A percentile compares a stretch with the other conserved stretches of the same genome.
Evolutionary conservation across 1,140 invertebrate species (phyloP).

Genomic region (Leptestheria dahalacensis): DNA sequence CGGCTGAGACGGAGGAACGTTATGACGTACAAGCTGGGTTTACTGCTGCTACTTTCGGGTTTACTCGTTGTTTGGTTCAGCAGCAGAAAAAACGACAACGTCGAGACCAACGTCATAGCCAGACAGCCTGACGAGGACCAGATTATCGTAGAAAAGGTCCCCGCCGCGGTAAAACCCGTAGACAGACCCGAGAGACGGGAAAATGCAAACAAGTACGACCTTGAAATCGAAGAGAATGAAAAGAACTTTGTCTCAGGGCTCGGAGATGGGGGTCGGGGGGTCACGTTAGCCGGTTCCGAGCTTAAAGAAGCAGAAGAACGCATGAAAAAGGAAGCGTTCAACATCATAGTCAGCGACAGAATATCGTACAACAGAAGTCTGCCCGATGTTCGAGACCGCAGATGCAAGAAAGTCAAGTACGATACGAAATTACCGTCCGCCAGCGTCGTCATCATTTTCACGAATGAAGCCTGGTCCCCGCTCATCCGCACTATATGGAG

Average conservation of each 20-base stretch:
- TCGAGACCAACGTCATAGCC: neutral
- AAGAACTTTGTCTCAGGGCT: conserved; percentile 37
- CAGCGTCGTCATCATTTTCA: conserved; percentile 70
- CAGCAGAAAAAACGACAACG: neutral
- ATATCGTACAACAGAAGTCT: conserved; percentile 69
- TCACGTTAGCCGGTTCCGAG: conserved; percentile 35
- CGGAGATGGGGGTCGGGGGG: conserved; percentile 53
- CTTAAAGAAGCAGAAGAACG: conserved; percentile 42
- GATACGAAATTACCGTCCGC: conserved; percentile 37
- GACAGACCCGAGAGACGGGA: neutral
- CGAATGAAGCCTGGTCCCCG: conserved; percentile 74
- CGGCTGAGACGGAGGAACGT: neutral
- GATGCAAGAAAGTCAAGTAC: conserved; percentile 38
- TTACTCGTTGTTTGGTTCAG: neutral
- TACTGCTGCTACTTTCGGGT: neutral
- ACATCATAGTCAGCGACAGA: conserved; percentile 73
- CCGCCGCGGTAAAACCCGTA: neutral
- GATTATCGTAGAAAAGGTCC: neutral
- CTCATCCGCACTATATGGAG: conserved; percentile 71
- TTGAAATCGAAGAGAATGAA: conserved; percentile 30
- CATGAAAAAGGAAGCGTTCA: conserved; percentile 72
- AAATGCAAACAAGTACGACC: conserved; percentile 24
- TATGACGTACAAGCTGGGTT: neutral
- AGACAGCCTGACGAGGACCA: too few species aligned
- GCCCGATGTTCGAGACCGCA: conserved; percentile 59